Percentiles rank a stretch among this genome's conserved stretches.
Conservation (phyloP, 2,797 vertebrate species). For the Neopelma chrysocephalum region DNA sequence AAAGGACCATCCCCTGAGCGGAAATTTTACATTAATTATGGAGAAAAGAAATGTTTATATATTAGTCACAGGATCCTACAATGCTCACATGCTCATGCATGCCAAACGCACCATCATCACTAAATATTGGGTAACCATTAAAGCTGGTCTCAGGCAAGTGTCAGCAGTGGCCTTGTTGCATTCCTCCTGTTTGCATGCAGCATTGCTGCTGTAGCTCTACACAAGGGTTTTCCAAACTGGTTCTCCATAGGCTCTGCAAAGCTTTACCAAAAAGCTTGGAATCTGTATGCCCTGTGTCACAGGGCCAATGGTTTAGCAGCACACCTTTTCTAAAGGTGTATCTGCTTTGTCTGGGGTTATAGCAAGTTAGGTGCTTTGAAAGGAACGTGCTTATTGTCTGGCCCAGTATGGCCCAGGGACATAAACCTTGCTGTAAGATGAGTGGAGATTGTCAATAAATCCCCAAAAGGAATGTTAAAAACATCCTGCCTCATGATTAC, state of each 20-base stretch:
- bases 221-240: not conserved
- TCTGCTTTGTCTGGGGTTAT: not conserved
- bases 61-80: not conserved
- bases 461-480: not conserved
- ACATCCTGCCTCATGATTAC: not conserved
- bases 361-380: not conserved
- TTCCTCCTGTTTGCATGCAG: not conserved
- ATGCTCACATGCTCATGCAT: not conserved
- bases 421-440: not conserved
- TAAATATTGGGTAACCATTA: not conserved
- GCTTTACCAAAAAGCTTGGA: not conserved
- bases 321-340: not conserved
- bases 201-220: not conserved
- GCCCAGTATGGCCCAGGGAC: not conserved
- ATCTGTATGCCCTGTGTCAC: not conserved
- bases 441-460: not conserved
- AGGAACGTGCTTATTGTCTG: not conserved
- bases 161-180: not conserved
- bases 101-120: not conserved
- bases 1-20: not conserved
- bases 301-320: not conserved
- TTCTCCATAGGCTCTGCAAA: not conserved
- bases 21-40: not conserved
- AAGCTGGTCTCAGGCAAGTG: not conserved
- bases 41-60: not conserved